Base-by-base conservation (phyloP, 2,888 invertebrate genomes). In the Scaeva pyrastri region DNA sequence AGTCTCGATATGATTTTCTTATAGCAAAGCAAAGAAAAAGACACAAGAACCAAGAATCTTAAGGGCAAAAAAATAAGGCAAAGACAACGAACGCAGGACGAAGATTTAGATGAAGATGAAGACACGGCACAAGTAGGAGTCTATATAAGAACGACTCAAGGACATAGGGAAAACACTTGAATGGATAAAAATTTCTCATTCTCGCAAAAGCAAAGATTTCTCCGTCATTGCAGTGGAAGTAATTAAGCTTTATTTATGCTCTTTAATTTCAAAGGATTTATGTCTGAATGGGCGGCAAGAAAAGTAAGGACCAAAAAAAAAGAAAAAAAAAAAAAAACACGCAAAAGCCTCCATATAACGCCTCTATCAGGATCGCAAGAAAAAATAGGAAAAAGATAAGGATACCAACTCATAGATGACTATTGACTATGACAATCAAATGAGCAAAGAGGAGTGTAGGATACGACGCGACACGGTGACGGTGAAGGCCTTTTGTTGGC, bases 201-300 rank as follows among this genome's bases (percentile, higher is more conserved):
- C 72, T 75, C 84, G n/a, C n/a, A n/a, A 52, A 74, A 56, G 52
- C 41, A 60, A 73, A 81, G 78, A 66, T 23, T 39, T 60, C 71
- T 86, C 41, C 71, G 77, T 74, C 86, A 82, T 82, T 86, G 86
- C 86, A 86, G 86, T 86, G 86, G 78, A 82, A 86, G 86, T 82
- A 86, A 86, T 86, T 86, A 86, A 82, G 86, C 64, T 66, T 86
- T 86, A 86, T 86, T 86, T 86, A 86, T 86, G 73, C 74, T 73
- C 82, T 71, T 78, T 78, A 77, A 81, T 78, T 82, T 82, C 82
- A 82, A 86, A 86, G 78, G 74, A 77, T 55, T 43, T 45, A 48
- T 56, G 66, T 52, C 36, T 19, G 39, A 62, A 68, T 41, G 16
- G 39, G 48, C 11, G 56, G 36, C 41, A 21, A 23, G 48, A 14